Evolutionary conservation across 30 jellyfish, hydroid and myxozoan species (phyloP).

Genomic region (Turritopsis rubra): DNA sequence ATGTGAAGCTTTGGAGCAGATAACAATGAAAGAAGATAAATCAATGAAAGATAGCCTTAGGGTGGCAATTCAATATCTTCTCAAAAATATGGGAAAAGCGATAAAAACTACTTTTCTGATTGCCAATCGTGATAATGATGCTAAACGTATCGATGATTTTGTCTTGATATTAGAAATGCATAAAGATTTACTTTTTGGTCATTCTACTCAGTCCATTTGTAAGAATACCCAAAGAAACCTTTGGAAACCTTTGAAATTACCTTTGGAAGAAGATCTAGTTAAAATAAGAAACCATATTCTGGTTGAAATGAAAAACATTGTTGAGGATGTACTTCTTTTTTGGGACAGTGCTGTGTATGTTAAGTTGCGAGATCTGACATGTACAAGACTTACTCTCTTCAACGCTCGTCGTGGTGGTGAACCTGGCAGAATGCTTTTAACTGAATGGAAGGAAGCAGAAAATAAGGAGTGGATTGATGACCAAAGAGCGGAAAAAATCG

Average conservation of each 20-base stretch:
- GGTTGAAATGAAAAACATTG: neutral
- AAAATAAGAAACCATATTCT: neutral
- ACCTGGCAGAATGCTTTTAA: neutral
- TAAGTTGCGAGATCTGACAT: neutral
- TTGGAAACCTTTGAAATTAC: conserved; percentile 2
- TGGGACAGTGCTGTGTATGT: neutral
- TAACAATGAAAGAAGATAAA: conserved; percentile 3
- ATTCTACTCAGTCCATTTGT: conserved; percentile 1
- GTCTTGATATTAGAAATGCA: neutral
- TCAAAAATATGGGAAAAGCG: conserved; percentile 1
- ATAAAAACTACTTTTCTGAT: neutral
- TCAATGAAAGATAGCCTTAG: neutral
- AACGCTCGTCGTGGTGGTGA: neutral
- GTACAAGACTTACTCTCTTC: neutral
- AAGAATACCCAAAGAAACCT: neutral
- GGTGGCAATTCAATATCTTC: neutral
- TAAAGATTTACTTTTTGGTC: conserved; percentile 9
- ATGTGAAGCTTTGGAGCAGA: neutral
- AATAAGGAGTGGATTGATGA: neutral
- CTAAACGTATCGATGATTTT: neutral
- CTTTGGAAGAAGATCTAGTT: conserved; percentile 3
- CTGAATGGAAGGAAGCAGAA: neutral
- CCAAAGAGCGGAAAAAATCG: neutral
- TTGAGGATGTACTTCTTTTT: neutral
- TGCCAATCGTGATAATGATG: conserved; percentile 6